A percentile compares a stretch with the other conserved stretches of the same genome.
phyloP scores from a whole-genome alignment of 2,113 vertebrate species.

The Pollachius pollachius region DNA sequence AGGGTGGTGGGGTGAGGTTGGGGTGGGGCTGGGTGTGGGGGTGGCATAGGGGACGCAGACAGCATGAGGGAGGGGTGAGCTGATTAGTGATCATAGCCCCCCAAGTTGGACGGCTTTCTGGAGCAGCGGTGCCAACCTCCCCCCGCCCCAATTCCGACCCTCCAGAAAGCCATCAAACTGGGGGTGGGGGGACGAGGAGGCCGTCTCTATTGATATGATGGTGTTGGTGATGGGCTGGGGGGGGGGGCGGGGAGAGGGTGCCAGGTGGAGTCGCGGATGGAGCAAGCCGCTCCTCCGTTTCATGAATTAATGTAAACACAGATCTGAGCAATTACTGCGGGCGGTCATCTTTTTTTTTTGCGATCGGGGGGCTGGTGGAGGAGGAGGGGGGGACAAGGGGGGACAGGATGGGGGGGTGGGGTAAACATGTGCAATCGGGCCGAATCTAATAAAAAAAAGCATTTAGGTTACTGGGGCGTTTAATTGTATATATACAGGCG shows the following conservation, averaged over 20 bases:
- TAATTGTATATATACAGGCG: constrained; percentile 75
- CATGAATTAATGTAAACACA: constrained; percentile 99
- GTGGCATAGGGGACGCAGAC: no score
- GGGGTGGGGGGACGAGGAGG: constrained; percentile 74
- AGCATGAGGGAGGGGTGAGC: no score
- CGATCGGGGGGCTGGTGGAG: no score
- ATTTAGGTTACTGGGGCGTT: constrained; percentile 85
- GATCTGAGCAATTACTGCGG: constrained; percentile 77
- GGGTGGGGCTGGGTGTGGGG: no score
- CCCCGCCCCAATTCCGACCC: no score
- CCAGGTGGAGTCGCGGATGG: constrained; percentile 89
- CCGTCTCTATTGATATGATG: constrained; percentile 75
- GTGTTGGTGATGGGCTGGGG: constrained; percentile 27
- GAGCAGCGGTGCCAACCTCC: no score
- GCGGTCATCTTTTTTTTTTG: constrained; percentile 72
- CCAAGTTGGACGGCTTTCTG: no score
- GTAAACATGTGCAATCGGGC: constrained; percentile 57
- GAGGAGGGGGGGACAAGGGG: no score
- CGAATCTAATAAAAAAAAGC: constrained; percentile 78
- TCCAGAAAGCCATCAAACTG: constrained; percentile 77
- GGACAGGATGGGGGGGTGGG: constrained; percentile 28
- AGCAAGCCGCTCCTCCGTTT: constrained; percentile 79
- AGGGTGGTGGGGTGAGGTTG: no score
- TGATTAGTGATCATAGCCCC: no score
- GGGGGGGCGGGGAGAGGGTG: constrained; percentile 78